These are phyloP conservation scores for Mohoua ochrocephala DNA, from an alignment of 2,113 vertebrate species.

Conservation along the genomic window DNA sequence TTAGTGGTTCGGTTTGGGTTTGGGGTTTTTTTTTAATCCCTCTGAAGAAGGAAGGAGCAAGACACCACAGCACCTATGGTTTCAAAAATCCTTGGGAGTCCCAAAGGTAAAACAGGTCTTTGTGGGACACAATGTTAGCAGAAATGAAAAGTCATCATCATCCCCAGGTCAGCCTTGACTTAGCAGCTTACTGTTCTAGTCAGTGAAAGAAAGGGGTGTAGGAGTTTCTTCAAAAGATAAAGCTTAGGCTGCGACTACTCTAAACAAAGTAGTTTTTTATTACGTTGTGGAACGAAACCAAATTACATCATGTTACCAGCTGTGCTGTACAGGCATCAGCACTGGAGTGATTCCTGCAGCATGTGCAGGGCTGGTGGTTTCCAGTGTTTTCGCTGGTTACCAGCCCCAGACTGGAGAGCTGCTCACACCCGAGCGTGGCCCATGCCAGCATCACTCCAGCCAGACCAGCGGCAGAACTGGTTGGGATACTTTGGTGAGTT, in stretches of 20 bases:
- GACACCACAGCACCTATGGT: not conserved
- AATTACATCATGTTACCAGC: not conserved
- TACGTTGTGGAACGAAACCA: not conserved
- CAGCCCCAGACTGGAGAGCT: not conserved
- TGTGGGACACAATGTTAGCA: not conserved
- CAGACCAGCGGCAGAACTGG: not conserved
- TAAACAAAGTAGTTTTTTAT: not conserved
- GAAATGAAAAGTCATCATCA: not conserved
- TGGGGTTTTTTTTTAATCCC: not conserved
- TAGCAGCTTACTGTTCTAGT: not conserved
- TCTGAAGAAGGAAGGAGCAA: not conserved
- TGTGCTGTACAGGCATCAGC: not conserved
- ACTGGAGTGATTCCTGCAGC: not conserved
- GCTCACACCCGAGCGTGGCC: fast-evolving
- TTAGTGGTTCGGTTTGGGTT: not conserved
- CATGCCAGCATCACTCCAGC: not conserved
- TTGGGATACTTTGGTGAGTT: not conserved
- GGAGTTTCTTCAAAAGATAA: not conserved
- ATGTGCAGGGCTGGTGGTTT: not conserved
- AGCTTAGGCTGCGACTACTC: not conserved
- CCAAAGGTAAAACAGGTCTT: not conserved
- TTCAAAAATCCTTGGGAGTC: not conserved
- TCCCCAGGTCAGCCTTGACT: not conserved
- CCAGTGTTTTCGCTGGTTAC: not conserved
- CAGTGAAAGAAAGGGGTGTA: not conserved